Percentiles rank a stretch among this genome's conserved stretches.
These are phyloP conservation scores for Stenoptilia bipunctidactyla DNA, from an alignment of 2,888 invertebrate species.

Conservation along the genomic window DNA sequence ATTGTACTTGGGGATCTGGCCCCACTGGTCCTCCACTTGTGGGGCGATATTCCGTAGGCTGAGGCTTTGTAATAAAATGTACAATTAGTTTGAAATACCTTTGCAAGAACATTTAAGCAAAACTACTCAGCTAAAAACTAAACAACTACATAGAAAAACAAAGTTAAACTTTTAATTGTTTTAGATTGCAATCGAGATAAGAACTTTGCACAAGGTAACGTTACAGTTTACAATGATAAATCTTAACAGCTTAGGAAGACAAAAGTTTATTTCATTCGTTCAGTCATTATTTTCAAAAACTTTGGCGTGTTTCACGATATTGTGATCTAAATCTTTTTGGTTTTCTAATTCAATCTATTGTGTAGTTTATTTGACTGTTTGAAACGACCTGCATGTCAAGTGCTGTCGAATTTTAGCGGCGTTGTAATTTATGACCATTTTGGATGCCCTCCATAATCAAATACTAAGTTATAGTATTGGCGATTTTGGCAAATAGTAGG, in stretches of 20 bases:
- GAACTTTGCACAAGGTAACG: too few relatives aligned
- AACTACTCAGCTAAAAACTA: slow-evolving; percentile 3
- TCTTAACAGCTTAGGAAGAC: neutral
- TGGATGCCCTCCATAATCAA: slow-evolving; percentile 8
- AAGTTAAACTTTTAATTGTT: slow-evolving; percentile 14
- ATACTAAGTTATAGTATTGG: slow-evolving; percentile 21
- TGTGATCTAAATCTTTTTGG: too few relatives aligned
- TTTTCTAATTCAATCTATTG: too few relatives aligned
- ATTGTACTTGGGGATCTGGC: slow-evolving; percentile 28
- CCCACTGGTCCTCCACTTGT: slow-evolving; percentile 32
- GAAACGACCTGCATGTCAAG: neutral
- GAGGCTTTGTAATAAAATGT: slow-evolving; percentile 31
- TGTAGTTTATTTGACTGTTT: too few relatives aligned
- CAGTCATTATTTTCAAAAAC: too few relatives aligned
- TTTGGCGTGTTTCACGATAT: too few relatives aligned
- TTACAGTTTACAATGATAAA: neutral
- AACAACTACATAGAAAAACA: slow-evolving; percentile 9
- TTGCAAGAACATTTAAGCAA: slow-evolving; percentile 2
- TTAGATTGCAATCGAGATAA: slow-evolving; percentile 18
- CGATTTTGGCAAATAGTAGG: slow-evolving; percentile 32
- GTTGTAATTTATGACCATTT: slow-evolving; percentile 2
- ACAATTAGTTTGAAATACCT: slow-evolving; percentile 22
- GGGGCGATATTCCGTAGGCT: slow-evolving; percentile 38
- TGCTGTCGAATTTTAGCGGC: neutral
- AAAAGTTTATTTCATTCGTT: neutral